A percentile compares a stretch with the other conserved stretches of the same genome.
These are phyloP conservation scores for Philaethria dido DNA, from an alignment of 2,888 invertebrate genomes.

Conservation along the genomic window DNA sequence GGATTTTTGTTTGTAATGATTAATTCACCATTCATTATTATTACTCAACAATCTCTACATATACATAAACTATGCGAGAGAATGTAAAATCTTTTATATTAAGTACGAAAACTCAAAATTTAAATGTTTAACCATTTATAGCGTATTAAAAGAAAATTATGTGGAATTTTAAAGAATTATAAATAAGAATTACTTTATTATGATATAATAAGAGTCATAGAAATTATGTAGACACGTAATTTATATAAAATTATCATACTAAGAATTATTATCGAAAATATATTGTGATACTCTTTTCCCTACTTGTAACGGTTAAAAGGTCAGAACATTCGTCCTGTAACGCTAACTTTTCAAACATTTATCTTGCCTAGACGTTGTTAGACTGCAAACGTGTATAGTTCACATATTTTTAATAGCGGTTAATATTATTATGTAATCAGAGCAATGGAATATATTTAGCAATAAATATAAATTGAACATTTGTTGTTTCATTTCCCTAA, in stretches of 20 bases:
- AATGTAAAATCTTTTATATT: too few relatives aligned
- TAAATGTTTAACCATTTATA: too few relatives aligned
- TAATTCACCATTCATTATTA: too few relatives aligned
- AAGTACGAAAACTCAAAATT: too few relatives aligned
- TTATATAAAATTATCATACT: background rate
- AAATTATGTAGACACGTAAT: background rate
- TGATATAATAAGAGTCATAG: background rate
- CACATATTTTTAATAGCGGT: conserved; percentile 52
- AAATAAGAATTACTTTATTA: too few relatives aligned
- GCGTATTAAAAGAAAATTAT: too few relatives aligned
- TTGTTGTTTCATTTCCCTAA: conserved; percentile 38
- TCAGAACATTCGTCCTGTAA: background rate
- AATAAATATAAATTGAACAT: conserved; percentile 53
- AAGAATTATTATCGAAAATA: conserved; percentile 11
- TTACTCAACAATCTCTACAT: too few relatives aligned
- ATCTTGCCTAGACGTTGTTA: conserved; percentile 47
- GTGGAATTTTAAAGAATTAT: too few relatives aligned
- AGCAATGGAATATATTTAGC: conserved; percentile 74
- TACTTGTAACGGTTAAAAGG: background rate
- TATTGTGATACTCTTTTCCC: conserved; percentile 16
- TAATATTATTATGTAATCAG: conserved; percentile 59
- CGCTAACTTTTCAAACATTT: conserved; percentile 20
- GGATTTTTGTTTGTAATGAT: too few relatives aligned
- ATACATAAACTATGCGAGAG: too few relatives aligned
- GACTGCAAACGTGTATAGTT: conserved; percentile 46